Evolutionary conservation across 2,888 invertebrate genomes (phyloP).

Genomic region (Lamellibrachia satsuma): DNA sequence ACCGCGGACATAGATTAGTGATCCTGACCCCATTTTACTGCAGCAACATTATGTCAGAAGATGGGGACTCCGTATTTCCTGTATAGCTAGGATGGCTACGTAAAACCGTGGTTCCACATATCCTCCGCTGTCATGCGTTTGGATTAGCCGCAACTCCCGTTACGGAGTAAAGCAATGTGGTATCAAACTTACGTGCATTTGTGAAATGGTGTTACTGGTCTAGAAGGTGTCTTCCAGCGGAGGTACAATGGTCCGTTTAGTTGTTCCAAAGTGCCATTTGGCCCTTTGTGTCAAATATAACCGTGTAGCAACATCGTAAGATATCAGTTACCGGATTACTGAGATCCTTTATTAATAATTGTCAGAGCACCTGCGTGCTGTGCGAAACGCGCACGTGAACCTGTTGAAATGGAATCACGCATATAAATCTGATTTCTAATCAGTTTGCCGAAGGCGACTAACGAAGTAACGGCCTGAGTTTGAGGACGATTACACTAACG

Average conservation of each 20-base stretch:
- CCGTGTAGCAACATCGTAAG: background rate
- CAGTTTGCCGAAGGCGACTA: background rate
- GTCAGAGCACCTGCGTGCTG: background rate
- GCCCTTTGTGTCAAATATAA: background rate
- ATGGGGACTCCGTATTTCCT: background rate
- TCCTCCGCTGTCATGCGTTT: background rate
- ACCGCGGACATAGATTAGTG: background rate
- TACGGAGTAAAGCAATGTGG: background rate
- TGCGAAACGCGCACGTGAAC: background rate
- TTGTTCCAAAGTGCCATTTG: background rate
- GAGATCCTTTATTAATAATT: background rate
- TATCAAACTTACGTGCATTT: background rate
- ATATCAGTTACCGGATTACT: background rate
- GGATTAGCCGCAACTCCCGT: background rate
- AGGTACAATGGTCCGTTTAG: background rate
- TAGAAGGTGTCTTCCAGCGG: background rate
- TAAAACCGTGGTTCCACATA: background rate
- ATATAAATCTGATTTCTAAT: background rate
- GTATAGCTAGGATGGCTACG: background rate
- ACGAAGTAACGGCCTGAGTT: background rate
- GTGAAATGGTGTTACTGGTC: background rate
- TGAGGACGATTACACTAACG: conserved; percentile 13
- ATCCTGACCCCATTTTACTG: background rate
- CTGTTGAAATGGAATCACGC: background rate
- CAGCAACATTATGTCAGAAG: background rate